phyloP scores from a whole-genome alignment of 2,888 invertebrate genomes.

The Agriopis marginaria region DNA sequence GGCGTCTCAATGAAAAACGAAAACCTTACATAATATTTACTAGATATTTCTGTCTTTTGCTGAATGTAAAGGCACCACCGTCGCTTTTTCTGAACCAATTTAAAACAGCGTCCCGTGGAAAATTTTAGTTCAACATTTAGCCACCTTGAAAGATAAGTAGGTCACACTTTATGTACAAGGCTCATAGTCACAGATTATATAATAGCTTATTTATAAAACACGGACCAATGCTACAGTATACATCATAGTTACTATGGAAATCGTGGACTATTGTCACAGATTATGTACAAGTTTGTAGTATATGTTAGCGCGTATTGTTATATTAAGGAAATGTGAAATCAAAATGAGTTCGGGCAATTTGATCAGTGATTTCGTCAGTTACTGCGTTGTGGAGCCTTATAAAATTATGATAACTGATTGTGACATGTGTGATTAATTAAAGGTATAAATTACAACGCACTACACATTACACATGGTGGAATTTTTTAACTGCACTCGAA shows the following conservation, averaged over 20 bases:
- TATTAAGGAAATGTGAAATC: conserved; percentile 29
- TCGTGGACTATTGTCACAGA: background rate
- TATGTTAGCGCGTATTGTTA: background rate
- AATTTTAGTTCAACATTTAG: background rate
- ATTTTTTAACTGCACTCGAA: too few relatives aligned
- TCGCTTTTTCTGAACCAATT: background rate
- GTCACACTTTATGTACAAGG: background rate
- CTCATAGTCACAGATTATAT: background rate
- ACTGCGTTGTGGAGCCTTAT: conserved; percentile 14
- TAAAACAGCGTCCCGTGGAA: background rate
- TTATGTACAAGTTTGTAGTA: background rate
- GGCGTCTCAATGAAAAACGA: conserved; percentile 34
- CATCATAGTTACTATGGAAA: background rate
- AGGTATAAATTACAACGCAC: background rate
- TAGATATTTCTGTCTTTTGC: background rate
- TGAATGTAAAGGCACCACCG: background rate
- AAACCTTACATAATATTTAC: background rate
- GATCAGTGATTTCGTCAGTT: conserved; percentile 27
- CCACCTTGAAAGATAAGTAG: background rate
- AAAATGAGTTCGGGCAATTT: conserved; percentile 30
- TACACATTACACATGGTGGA: background rate
- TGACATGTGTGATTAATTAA: background rate
- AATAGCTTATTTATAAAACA: background rate
- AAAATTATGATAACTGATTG: conserved; percentile 3
- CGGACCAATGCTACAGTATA: background rate